Base-by-base conservation (phyloP, 2,113 vertebrate species). In the Amphiprion percula region DNA sequence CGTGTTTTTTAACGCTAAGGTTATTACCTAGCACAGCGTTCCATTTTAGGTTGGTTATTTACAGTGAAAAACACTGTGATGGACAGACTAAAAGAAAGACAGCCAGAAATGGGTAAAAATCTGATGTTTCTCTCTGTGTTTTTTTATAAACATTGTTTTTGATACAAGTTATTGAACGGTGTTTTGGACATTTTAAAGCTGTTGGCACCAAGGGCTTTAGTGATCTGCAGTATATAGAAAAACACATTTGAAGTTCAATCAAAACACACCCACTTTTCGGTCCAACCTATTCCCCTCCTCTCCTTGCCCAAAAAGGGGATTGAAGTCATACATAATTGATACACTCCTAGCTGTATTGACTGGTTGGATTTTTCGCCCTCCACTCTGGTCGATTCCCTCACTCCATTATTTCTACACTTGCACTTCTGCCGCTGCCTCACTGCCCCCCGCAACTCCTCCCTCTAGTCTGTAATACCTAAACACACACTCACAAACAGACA, bases 281-380 rank as follows among this genome's bases (percentile, higher is more conserved):
- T 37, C 41, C 24, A 30, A 54, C 74, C 80, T 44, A 21, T 46
- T 74, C 65, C 71, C 70, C 52, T 66, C 46, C 24, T 76, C 76
- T 47, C 37, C 41, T 74, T 50, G 15, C 65, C 75, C 82, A 74
- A 87, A 88, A 92, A 76, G 71, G 79, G 68, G 69, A 80, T 70
- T 90, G 86, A 78, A 86, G 76, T 58, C 90, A 93, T 94, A 93
- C 88, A 94, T 94, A 92, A 94, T 94, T 94, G 86, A 94, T 93
- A 87, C 75, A 72, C 90, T 91, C 87, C 91, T 87, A 8, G 78
- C 85, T 85, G 69, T 88, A 92, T 93, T 79, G 90, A 92, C 91
- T 79, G 77, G 56, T 74, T 86, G 83, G 80, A 87, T 86, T 92
- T 88, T 90, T 87, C 82, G 74, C 85, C 80, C 88, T 87, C 64